Conservation (phyloP, 1,140 invertebrate genomes). For the Dryas iulia region DNA sequence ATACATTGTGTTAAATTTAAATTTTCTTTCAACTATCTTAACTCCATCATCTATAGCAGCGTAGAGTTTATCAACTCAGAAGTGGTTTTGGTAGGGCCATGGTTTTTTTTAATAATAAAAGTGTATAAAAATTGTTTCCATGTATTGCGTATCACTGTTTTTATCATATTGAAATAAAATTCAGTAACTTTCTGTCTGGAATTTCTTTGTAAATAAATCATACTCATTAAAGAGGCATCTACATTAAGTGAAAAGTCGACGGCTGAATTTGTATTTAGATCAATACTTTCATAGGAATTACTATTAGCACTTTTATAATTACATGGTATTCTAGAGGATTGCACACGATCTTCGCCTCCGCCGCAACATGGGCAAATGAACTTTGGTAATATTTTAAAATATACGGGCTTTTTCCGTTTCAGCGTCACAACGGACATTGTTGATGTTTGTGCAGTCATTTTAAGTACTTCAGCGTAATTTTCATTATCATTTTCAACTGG, state of each 20-base stretch:
- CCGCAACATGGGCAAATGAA: slow-evolving; percentile 57
- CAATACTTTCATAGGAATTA: slow-evolving; percentile 51
- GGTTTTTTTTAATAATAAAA: background rate
- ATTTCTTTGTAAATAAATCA: slow-evolving; percentile 39
- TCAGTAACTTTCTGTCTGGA: slow-evolving; percentile 21
- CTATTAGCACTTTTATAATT: slow-evolving; percentile 19
- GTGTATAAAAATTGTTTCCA: slow-evolving; percentile 5
- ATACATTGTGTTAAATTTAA: no score
- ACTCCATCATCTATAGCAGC: background rate
- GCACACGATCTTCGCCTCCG: slow-evolving; percentile 45
- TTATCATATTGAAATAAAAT: slow-evolving; percentile 34
- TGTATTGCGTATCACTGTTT: slow-evolving; percentile 36
- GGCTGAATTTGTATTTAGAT: slow-evolving; percentile 35
- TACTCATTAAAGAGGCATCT: slow-evolving; percentile 53
- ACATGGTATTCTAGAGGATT: slow-evolving; percentile 26
- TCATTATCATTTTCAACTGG: background rate
- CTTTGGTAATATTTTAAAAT: slow-evolving; percentile 39
- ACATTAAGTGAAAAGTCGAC: slow-evolving; percentile 34
- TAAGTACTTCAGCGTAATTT: background rate
- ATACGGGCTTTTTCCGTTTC: slow-evolving; percentile 23
- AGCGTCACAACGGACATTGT: background rate
- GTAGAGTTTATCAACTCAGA: background rate
- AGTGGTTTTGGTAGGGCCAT: background rate
- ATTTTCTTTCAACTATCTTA: no score
- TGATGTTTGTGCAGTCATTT: slow-evolving; percentile 12